These are phyloP conservation scores for Dreissena polymorpha DNA, from an alignment of 1,140 invertebrate species.

Conservation along the genomic window DNA sequence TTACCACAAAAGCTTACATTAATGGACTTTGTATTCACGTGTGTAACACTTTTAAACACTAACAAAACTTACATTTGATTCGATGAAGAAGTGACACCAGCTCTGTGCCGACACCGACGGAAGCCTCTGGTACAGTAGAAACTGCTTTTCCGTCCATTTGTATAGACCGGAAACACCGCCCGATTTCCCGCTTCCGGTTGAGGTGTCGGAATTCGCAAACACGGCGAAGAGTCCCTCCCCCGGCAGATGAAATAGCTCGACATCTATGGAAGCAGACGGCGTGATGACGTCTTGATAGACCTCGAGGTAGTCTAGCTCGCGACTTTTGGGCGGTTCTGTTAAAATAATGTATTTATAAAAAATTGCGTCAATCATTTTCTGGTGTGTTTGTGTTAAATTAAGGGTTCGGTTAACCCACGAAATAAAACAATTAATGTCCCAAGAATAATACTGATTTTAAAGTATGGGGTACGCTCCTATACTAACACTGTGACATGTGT, in stretches of 20 bases:
- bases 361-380: neutral
- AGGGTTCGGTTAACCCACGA: neutral
- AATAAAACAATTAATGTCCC: neutral
- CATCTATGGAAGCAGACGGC: conserved; percentile 71
- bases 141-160: conserved; percentile 72
- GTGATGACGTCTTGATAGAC: conserved; percentile 72
- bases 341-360: neutral
- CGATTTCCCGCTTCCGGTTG: neutral
- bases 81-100: conserved; percentile 73
- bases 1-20: no score
- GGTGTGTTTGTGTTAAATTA: no score
- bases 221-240: conserved; percentile 75
- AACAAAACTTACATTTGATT: conserved; percentile 65
- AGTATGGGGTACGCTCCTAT: no score
- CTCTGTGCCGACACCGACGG: conserved; percentile 70
- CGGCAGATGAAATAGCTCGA: conserved; percentile 74
- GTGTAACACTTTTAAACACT: neutral
- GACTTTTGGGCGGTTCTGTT: conserved; percentile 24
- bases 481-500: no score
- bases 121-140: conserved; percentile 73
- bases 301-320: conserved; percentile 72
- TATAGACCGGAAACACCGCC: conserved; percentile 67
- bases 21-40: no score
- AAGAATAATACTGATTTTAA: neutral
- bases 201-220: conserved; percentile 66